phyloP scores from a whole-genome alignment of 2,888 invertebrate species.

The Xiphydria camelus region DNA sequence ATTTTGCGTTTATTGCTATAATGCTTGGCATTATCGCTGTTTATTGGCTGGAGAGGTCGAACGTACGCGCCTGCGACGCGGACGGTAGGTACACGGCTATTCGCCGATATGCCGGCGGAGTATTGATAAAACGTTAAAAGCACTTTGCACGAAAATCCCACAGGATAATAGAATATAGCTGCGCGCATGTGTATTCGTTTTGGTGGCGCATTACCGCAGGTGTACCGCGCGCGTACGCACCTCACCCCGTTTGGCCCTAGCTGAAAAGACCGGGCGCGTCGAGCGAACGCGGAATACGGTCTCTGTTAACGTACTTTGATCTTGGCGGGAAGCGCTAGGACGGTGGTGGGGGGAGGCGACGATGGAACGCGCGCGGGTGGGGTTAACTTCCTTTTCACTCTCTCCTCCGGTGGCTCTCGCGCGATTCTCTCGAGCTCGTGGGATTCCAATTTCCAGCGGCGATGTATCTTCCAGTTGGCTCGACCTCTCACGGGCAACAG shows the following conservation, averaged over 20 bases:
- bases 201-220: too few relatives aligned
- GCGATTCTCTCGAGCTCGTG: constrained; percentile 19
- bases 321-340: too few relatives aligned
- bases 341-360: too few relatives aligned
- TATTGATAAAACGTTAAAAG: constrained; percentile 35
- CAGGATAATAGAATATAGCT: constrained; percentile 32
- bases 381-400: too few relatives aligned
- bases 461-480: constrained; percentile 46
- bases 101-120: constrained; percentile 13
- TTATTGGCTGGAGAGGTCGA: constrained; percentile 39
- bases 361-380: too few relatives aligned
- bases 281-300: too few relatives aligned
- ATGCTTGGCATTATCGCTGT: constrained; percentile 49
- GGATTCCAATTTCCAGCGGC: constrained; percentile 43
- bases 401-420: not conserved
- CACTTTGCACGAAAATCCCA: constrained; percentile 31
- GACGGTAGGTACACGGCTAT: constrained; percentile 8
- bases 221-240: too few relatives aligned
- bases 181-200: too few relatives aligned
- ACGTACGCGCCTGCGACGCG: constrained; percentile 5
- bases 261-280: too few relatives aligned
- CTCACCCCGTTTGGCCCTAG: too few relatives aligned
- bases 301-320: too few relatives aligned
- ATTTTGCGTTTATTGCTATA: constrained; percentile 50
- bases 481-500: constrained; percentile 24